A percentile compares a stretch with the other conserved stretches of the same genome.
phyloP scores from a whole-genome alignment of 2,888 invertebrate genomes.

The Terebella lapidaria region DNA sequence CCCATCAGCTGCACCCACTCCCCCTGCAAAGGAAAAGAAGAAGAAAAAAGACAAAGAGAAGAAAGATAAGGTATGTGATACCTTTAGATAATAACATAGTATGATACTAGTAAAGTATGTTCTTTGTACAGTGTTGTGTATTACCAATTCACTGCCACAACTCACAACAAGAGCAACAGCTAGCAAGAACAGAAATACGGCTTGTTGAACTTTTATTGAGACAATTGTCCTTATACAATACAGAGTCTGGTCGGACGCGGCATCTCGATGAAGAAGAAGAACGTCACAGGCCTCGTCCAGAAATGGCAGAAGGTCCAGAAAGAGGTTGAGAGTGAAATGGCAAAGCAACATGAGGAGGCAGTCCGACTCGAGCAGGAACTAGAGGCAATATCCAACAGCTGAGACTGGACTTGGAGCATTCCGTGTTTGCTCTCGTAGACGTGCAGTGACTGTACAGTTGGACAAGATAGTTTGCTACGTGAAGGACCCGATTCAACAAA shows the following conservation, averaged over 20 bases:
- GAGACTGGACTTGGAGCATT: no score
- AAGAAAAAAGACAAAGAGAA: no score
- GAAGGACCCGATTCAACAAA: no score
- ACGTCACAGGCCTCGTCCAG: slow-evolving; percentile 65
- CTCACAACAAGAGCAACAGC: no score
- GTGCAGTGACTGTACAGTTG: no score
- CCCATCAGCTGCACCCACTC: background rate
- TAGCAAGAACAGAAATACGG: no score
- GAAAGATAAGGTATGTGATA: slow-evolving; percentile 31
- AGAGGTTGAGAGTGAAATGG: slow-evolving; percentile 44
- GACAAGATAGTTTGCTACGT: no score
- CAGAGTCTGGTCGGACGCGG: slow-evolving; percentile 46
- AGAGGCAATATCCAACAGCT: background rate
- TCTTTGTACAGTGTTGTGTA: background rate
- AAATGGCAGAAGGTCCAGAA: slow-evolving; percentile 70
- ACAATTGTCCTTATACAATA: no score
- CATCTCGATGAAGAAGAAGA: slow-evolving; percentile 66
- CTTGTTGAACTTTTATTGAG: no score
- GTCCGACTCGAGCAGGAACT: background rate
- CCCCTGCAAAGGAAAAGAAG: slow-evolving; percentile 21
- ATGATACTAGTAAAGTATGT: background rate
- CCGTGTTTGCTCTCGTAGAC: no score
- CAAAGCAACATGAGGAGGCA: background rate
- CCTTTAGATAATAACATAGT: background rate
- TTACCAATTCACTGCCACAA: background rate